Conservation (phyloP, 2,113 vertebrate genomes). For the Caranx ignobilis region DNA sequence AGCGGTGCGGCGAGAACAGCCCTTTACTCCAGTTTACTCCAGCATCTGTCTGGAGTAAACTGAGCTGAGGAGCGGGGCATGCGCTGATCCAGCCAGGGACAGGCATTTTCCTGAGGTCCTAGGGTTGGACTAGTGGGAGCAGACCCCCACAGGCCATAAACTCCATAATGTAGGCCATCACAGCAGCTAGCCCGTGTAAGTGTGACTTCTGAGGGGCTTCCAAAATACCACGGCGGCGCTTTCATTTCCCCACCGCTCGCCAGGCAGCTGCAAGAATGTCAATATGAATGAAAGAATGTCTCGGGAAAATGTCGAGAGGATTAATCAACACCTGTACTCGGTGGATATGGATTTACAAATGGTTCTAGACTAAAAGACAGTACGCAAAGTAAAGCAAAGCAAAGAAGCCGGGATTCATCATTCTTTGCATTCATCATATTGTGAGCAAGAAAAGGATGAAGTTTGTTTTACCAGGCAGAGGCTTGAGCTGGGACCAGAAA, state of each 20-base stretch:
- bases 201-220: slow-evolving; percentile 67
- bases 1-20: not conserved
- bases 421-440: slow-evolving; percentile 42
- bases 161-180: slow-evolving; percentile 79
- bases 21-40: not conserved
- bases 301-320: slow-evolving; percentile 81
- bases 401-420: slow-evolving; percentile 16
- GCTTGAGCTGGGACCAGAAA: slow-evolving; percentile 14
- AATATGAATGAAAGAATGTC: slow-evolving; percentile 78
- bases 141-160: slow-evolving; percentile 71
- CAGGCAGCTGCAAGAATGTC: slow-evolving; percentile 77
- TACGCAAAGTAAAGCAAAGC: slow-evolving; percentile 18
- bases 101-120: slow-evolving; percentile 44
- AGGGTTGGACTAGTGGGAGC: slow-evolving; percentile 38
- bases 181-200: slow-evolving; percentile 65
- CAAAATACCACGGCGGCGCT: slow-evolving; percentile 73
- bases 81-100: slow-evolving; percentile 35
- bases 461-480: slow-evolving; percentile 4
- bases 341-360: slow-evolving; percentile 75
- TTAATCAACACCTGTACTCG: slow-evolving; percentile 83
- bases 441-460: slow-evolving; percentile 11
- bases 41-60: slow-evolving; percentile 35
- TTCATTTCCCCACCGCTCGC: slow-evolving; percentile 66
- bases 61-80: slow-evolving; percentile 39
- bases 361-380: slow-evolving; percentile 56